Evolutionary conservation across 2,113 vertebrate species (phyloP).

Genomic region (Himantopus leucocephalus): DNA sequence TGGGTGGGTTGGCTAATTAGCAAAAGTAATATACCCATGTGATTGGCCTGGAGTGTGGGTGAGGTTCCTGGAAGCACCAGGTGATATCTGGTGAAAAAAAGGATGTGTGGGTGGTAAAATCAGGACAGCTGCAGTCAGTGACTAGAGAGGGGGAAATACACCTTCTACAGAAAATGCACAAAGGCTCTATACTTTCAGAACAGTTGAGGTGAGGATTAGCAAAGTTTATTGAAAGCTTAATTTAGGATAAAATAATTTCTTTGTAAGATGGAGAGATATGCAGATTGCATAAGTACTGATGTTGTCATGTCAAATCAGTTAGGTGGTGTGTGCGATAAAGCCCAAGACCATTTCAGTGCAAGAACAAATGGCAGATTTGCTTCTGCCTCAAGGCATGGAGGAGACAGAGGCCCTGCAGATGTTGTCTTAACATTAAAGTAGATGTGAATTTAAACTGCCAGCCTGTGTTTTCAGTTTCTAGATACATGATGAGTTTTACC

Average conservation of each 20-base stretch:
- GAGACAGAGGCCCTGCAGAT: background rate
- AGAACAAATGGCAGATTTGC: background rate
- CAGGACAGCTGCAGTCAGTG: slow-evolving; percentile 49
- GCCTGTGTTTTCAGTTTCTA: background rate
- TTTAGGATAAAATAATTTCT: slow-evolving; percentile 35
- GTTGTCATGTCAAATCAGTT: background rate
- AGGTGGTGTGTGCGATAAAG: background rate
- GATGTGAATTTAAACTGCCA: background rate
- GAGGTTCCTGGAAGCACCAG: slow-evolving; percentile 53
- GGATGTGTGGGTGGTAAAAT: slow-evolving; percentile 58
- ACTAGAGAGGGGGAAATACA: background rate
- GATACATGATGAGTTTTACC: background rate
- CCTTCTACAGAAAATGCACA: background rate
- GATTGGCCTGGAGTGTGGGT: slow-evolving; percentile 67
- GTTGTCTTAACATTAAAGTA: background rate
- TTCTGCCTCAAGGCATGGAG: background rate
- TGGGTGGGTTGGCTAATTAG: slow-evolving; percentile 62
- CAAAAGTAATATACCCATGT: slow-evolving; percentile 42
- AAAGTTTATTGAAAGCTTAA: background rate
- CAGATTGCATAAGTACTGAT: background rate
- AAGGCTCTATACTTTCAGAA: background rate
- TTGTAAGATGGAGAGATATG: slow-evolving; percentile 11
- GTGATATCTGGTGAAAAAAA: slow-evolving; percentile 44
- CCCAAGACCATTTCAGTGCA: background rate
- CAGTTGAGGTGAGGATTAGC: background rate